Base-by-base conservation (phyloP, 2,113 vertebrate genomes). In the Hippocampus barbouri region DNA sequence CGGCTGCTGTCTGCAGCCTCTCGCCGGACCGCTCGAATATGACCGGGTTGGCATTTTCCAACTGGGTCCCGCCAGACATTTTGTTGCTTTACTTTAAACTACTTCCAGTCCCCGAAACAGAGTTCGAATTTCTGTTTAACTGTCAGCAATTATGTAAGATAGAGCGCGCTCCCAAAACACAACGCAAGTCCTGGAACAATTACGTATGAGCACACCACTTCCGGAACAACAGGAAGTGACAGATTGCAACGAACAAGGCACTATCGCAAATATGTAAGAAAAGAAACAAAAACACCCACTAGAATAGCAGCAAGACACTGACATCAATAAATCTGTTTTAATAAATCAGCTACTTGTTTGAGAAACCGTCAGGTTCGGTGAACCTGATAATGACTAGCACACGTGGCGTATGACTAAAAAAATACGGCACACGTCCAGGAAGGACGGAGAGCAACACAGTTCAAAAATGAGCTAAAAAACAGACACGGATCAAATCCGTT, bases 21-120 rank as follows among this genome's bases (percentile, higher is more conserved):
- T 86, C 89, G 2, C 75, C 85, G 0, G 84, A 84, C 78, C 88
- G 83, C 83, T 89, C 77, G 76, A 86, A 90, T 0, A 90, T 73
- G 23, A 83, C 72, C 0, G 89, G 89, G 80, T 90, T 90, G 0
- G 68, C 87, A 71, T 90, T 90, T 64, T 88, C 88, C 81, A 90
- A 8, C 0, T 10, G 79, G 0, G 61, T 56, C 14, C 79, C 80
- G 1, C 49, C 80, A 0, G 86, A 89, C 87, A 88, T 90, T 0
- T 43, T 43, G 15, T 47, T 23, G 15, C 64, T 11, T 1, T 47
- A 16, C 23, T 25, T 64, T 60, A 34, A 34, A 34, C 30, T 4
- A 34, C 30, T 4, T 34, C 30, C 3, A 60, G 14, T 15, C 27
- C 2, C 4, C 27, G 27, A 60, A 30, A 16, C 2, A 7, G 15